Percentiles rank a stretch among this genome's conserved stretches.
Evolutionary conservation across 1,140 invertebrate species (phyloP).

Genomic region (Calliphora vicina): DNA sequence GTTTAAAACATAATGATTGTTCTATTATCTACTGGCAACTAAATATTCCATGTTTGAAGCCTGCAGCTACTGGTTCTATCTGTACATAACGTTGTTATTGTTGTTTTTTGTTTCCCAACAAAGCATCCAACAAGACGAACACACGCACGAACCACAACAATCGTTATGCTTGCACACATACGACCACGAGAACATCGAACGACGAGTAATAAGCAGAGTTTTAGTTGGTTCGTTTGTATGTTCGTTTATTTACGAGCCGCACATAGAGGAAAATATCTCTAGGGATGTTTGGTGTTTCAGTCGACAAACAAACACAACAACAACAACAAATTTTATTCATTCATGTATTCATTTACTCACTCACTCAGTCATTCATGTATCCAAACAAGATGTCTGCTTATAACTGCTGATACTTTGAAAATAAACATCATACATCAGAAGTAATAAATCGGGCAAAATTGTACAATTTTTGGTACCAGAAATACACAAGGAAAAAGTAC

Average conservation of each 20-base stretch:
- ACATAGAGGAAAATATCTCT: background rate
- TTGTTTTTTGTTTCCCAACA: background rate
- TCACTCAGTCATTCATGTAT: background rate
- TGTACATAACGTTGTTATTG: background rate
- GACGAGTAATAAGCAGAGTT: background rate
- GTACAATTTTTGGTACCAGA: too few relatives aligned
- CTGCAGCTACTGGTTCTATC: conserved; percentile 4
- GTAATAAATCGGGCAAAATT: too few relatives aligned
- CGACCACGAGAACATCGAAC: background rate
- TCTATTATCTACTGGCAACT: background rate
- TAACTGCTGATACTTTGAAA: background rate
- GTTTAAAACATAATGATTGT: conserved; percentile 28
- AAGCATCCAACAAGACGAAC: background rate
- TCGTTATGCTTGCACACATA: background rate
- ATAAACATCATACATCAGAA: too few relatives aligned
- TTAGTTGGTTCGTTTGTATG: background rate
- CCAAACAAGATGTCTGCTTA: background rate
- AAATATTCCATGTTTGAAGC: background rate
- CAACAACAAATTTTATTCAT: background rate
- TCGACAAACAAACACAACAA: background rate
- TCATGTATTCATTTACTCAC: background rate
- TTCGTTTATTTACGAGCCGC: background rate
- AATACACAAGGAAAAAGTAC: too few relatives aligned
- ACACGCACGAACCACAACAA: background rate
- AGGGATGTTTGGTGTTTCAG: background rate